Evolutionary conservation across 2,113 vertebrate genomes (phyloP).

Genomic region (Rhea pennata): DNA sequence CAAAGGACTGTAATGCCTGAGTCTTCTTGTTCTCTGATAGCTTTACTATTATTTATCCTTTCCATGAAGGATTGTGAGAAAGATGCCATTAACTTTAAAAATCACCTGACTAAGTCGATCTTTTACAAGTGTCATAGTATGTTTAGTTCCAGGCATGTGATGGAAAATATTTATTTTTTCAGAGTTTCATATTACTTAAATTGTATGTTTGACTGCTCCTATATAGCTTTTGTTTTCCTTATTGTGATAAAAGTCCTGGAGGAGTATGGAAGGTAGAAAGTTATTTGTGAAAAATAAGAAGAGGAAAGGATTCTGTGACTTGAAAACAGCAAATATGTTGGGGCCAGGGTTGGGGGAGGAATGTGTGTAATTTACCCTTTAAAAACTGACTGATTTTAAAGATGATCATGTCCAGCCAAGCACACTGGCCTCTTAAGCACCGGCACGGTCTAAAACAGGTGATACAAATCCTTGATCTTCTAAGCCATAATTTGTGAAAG

Average conservation of each 20-base stretch:
- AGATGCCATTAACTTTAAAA: not conserved
- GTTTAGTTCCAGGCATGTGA: not conserved
- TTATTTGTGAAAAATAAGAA: not conserved
- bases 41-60: not conserved
- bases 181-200: not conserved
- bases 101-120: not conserved
- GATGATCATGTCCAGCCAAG: not conserved
- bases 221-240: not conserved
- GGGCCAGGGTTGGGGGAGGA: too few relatives aligned
- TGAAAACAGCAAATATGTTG: not conserved
- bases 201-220: not conserved
- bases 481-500: not conserved
- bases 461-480: conserved; percentile 38
- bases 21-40: not conserved
- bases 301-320: not conserved
- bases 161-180: not conserved
- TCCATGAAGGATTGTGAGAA: not conserved
- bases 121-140: not conserved
- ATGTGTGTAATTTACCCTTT: not conserved
- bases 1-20: not conserved
- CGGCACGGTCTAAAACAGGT: not conserved
- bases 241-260: not conserved
- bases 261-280: not conserved
- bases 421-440: not conserved
- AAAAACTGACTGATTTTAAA: not conserved